phyloP scores from a whole-genome alignment of 2,113 vertebrate species.

The Otolemur garnettii region DNA sequence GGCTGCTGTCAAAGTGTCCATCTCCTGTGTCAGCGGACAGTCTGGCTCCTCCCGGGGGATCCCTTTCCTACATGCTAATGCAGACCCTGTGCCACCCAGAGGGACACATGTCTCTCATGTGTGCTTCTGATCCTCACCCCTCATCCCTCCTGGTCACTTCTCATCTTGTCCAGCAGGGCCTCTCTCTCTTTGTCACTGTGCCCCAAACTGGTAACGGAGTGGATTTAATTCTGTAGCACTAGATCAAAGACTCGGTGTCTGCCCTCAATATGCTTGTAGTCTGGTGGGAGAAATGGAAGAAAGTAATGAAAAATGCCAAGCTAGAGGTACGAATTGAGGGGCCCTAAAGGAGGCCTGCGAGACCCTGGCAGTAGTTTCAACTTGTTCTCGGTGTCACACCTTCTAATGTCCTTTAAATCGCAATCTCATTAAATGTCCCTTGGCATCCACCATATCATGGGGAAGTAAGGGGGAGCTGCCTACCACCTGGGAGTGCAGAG shows the following conservation, averaged over 20 bases:
- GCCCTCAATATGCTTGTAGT: not conserved
- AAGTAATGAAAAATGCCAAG: not conserved
- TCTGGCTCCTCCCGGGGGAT: not conserved
- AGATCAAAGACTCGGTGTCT: not conserved
- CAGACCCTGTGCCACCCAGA: not conserved
- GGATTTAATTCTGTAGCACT: not conserved
- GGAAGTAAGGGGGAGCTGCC: not conserved
- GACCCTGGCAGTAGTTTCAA: not conserved
- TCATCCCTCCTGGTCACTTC: not conserved
- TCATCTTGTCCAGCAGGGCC: not conserved
- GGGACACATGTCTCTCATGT: not conserved
- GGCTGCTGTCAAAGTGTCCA: not conserved
- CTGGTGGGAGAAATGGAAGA: not conserved
- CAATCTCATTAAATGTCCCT: not conserved
- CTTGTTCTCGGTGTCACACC: not conserved
- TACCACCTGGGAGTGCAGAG: not conserved
- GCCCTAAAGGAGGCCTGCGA: not conserved
- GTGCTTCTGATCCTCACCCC: not conserved
- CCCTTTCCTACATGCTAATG: not conserved
- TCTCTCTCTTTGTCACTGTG: not conserved
- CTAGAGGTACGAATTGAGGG: not conserved
- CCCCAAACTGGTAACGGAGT: not conserved
- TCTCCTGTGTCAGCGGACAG: not conserved
- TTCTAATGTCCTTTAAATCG: not conserved
- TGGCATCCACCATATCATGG: not conserved